These are phyloP conservation scores for Rhysida immarginata DNA, from an alignment of 1,140 invertebrate genomes.

Conservation along the genomic window DNA sequence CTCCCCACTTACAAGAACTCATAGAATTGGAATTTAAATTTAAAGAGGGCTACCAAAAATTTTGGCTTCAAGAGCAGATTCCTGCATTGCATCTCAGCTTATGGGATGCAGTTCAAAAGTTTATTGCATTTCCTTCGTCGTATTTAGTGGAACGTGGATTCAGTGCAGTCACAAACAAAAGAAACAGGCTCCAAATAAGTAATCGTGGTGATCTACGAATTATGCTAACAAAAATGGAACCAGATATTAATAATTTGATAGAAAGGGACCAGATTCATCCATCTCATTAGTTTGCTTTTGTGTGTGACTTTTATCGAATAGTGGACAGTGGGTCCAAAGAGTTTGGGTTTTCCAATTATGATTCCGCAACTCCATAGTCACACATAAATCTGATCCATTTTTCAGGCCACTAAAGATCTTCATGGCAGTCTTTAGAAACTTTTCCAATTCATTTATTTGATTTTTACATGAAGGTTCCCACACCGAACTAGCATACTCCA, in stretches of 20 bases:
- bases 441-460: too few species aligned
- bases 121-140: slow-evolving; percentile 16
- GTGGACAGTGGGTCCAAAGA: too few species aligned
- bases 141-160: slow-evolving; percentile 15
- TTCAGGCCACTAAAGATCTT: too few species aligned
- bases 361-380: too few species aligned
- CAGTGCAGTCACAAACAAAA: slow-evolving; percentile 11
- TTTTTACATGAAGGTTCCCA: too few species aligned
- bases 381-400: too few species aligned
- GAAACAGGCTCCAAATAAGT: slow-evolving; percentile 8
- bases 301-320: too few species aligned
- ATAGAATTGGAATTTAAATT: slow-evolving; percentile 12
- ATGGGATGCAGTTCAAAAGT: slow-evolving; percentile 11
- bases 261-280: too few species aligned
- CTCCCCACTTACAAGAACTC: slow-evolving; percentile 3
- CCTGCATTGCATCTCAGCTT: slow-evolving; percentile 7
- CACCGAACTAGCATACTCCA: too few species aligned
- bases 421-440: too few species aligned
- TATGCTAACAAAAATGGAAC: slow-evolving; percentile 11
- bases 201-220: slow-evolving; percentile 11
- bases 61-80: slow-evolving; percentile 15
- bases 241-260: slow-evolving; percentile 11
- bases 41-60: slow-evolving; percentile 14
- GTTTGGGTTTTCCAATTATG: too few species aligned
- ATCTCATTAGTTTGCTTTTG: too few species aligned